Evolutionary conservation across 92 coral and sea anemone species (phyloP), one percentile per base, ranked within the genome.

Genomic region (Diadumene lineata): DNA sequence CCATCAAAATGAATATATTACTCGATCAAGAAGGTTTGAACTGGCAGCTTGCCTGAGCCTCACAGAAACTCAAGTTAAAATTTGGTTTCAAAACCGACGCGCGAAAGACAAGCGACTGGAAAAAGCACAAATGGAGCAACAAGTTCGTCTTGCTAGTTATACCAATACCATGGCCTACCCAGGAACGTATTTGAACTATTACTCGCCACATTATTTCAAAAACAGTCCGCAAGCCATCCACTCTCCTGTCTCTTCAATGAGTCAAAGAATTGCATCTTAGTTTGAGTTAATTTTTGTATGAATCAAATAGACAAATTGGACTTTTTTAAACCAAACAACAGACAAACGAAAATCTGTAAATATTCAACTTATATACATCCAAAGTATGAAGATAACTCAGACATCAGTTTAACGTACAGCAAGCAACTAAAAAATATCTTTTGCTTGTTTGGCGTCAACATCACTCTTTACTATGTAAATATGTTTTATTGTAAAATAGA

Each of bases 71-170:
- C 98, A 94, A 82, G 98, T 94, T 67, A 94, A 94, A 81, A 94
- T 94, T 68, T 94, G 98, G 98, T 94, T 94, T 76, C 98, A 94
- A 79, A 94, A 94, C 68, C 90, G 98, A 34, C 81, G 98, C 58
- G 98, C 98, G 34, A 94, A 94, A 77, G 98, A 94, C 92, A 94
- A 94, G 70, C 97, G 98, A 19, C 72, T 94, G 31, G 98, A 94
- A 81, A 94, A 94, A 53, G 98, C 98, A 23, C 98, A 94, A 69
- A 85, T 94, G 91, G 98, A 94, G 73, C 98, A 94, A 60, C 98
- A 92, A 43, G 57, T 94, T 71, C 91, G 98, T 34, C 79, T 94
- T 31, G 93, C 98, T 0, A 88, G 92, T 65, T 94, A 94, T 79
- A 91, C 96, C 0, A 84, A 83, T 65, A 84, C 92, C 11, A 87